phyloP scores from a whole-genome alignment of 1,140 invertebrate genomes.

The Vanessa atalanta region DNA sequence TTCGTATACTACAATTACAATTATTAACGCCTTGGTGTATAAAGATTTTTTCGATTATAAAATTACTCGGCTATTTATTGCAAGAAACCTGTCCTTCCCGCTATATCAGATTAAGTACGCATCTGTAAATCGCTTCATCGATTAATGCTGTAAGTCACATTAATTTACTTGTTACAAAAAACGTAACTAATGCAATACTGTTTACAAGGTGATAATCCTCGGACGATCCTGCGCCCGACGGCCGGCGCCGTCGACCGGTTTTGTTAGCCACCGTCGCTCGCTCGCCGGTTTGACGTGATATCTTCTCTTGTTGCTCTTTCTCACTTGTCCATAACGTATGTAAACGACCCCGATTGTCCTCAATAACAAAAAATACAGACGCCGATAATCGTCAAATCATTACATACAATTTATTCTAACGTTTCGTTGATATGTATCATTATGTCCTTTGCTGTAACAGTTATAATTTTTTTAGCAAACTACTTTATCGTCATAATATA shows the following conservation, averaged over 20 bases:
- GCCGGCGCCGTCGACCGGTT: constrained; percentile 76
- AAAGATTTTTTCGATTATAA: not conserved
- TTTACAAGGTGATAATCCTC: constrained; percentile 76
- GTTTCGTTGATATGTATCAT: constrained; percentile 30
- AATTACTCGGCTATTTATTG: constrained; percentile 5
- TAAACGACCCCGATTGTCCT: constrained; percentile 71
- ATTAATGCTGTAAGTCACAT: constrained; percentile 33
- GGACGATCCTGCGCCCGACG: constrained; percentile 62
- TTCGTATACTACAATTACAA: not conserved
- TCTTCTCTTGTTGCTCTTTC: constrained; percentile 68
- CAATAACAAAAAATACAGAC: constrained; percentile 40
- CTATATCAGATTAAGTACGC: constrained; percentile 5
- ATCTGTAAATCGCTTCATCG: constrained; percentile 25
- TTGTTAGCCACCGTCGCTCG: constrained; percentile 70
- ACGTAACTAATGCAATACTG: constrained; percentile 72
- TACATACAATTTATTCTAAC: constrained; percentile 24
- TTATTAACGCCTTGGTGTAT: not conserved
- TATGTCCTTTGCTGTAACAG: constrained; percentile 57
- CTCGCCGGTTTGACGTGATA: constrained; percentile 75
- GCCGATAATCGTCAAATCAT: constrained; percentile 4
- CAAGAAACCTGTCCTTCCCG: not conserved
- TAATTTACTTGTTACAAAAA: constrained; percentile 47
- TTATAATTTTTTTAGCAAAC: constrained; percentile 58
- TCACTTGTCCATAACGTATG: constrained; percentile 68
- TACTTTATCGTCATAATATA: constrained; percentile 58